Base-by-base conservation (phyloP, 2,888 invertebrate genomes). In the Polylopha cassiicola region DNA sequence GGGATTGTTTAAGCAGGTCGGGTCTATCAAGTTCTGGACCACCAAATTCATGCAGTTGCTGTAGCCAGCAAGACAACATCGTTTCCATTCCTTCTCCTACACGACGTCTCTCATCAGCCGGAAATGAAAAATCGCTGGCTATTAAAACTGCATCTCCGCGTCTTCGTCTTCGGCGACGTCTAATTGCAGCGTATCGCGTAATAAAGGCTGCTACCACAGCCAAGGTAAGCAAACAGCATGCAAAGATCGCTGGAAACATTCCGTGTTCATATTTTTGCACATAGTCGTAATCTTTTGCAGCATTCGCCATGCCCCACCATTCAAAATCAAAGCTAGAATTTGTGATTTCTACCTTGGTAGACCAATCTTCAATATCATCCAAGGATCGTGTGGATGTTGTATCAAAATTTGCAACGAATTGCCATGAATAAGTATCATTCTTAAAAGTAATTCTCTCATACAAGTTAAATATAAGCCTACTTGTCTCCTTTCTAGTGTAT, bases 11-110 rank as follows among this genome's bases (percentile, higher is more conserved):
- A 15, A 95, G 87, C 34, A 95, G 80, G 75, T 95, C 95, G 1
- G 95, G 94, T 55, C 93, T 93, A 57, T 95, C 95, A 27, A 92
- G 90, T 75, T 93, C 93, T 1, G 94, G 92, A 0, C 92, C 93
- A 8, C 93, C 93, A 55, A 93, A 92, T 68, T 94, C 94, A 70
- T 94, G 94, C 45, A 94, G 78, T 65, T 93, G 93, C 66, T 94
- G 93, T 46, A 94, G 75, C 93, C 93, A 94, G 66, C 94, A 94
- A 59, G 93, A 92, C 9, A 94, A 86, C 93, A 94, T 93, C 38
- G 92, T 91, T 72, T 94, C 94, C 73, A 94, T 93, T 42, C 94
- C 94, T 65, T 93, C 93, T 28, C 74, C 79, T 21, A 79, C 73
- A 43, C 77, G 70, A 3, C 73, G 67, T 20, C 62, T 63, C 51